Evolutionary conservation across 2,888 invertebrate genomes (phyloP), one percentile per base, ranked within the genome.

Genomic region (Cephonodes hylas): DNA sequence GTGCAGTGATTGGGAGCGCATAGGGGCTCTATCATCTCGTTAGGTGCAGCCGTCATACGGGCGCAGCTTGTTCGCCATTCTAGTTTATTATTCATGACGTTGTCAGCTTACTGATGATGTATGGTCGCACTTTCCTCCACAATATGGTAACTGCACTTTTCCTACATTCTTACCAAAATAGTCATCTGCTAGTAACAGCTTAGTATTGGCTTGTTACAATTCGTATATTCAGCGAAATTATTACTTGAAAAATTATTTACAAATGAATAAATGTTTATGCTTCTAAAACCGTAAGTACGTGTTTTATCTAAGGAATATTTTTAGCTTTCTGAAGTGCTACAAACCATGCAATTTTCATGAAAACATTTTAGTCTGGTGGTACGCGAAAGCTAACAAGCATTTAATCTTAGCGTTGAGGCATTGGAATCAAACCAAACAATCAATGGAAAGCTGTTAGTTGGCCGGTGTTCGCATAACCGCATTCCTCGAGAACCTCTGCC

Each of bases 1-100:
- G 58, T 62, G 68, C 64, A 66, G 72, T 69, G 73, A 75, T 79
- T 76, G 68, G 64, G 69, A 71, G 64, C 64, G 66, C 70, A 89
- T 90, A 77, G 79, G 91, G 91, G 91, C 77, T 34, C 73, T 88
- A 90, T 90, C 86, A 64, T 72, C 77, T 82, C 66, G 79, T 82
- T 83, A 77, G 69, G 66, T 62, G 61, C 60, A 72, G 64, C 63
- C 61, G 62, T 64, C 71, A 86, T 88, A 80, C 86, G 89, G 89
- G 90, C 63, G 69, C 65, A 67, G 69, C 79, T 74, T 60, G 70
- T 78, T 78, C 73, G 67, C 69, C 66, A 69, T 67, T 66, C 65
- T 71, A 64, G 71, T 75, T 81, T 75, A 76, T 77, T 76, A 68
- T 71, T 67, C 66, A 76, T 76, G 67, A 75, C 70, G 70, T 71